These are phyloP conservation scores for Pseudocheirus occidentalis DNA, from an alignment of 2,797 vertebrate genomes.

Conservation along the genomic window DNA sequence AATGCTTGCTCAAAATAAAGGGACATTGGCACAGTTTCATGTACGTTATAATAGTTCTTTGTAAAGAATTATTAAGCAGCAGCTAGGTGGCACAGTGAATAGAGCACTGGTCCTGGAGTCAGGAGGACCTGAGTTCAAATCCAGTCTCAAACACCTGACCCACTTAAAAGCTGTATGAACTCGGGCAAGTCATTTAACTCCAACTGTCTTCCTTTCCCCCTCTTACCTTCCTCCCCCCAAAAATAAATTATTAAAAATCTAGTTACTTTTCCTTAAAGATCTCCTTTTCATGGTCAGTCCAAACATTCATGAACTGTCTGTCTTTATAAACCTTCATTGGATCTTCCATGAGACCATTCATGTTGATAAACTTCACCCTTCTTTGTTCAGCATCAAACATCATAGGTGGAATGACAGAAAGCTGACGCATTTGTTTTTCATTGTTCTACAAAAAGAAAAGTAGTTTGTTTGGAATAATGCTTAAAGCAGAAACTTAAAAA, in stretches of 20 bases:
- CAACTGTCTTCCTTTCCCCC: too few relatives aligned
- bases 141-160: too few relatives aligned
- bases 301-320: conserved; percentile 99
- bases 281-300: conserved; percentile 98
- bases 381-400: conserved; percentile 98
- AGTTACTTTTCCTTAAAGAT: conserved; percentile 99
- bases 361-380: conserved; percentile 98
- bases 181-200: too few relatives aligned
- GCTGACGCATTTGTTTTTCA: conserved; percentile 99
- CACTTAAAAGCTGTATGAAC: too few relatives aligned
- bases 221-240: too few relatives aligned
- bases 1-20: neutral
- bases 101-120: too few relatives aligned
- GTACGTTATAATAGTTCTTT: neutral
- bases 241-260: conserved; percentile 41
- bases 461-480: conserved; percentile 40
- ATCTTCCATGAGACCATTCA: conserved; percentile 99
- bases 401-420: conserved; percentile 99
- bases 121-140: too few relatives aligned
- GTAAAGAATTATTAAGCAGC: conserved; percentile 15
- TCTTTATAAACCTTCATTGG: conserved; percentile 99
- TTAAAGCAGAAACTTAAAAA: conserved; percentile 41
- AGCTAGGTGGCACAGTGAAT: too few relatives aligned
- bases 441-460: conserved; percentile 90
- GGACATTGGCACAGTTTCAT: neutral